These are phyloP conservation scores for Perognathus longimembris DNA, from an alignment of 2,113 vertebrate species.

Conservation along the genomic window DNA sequence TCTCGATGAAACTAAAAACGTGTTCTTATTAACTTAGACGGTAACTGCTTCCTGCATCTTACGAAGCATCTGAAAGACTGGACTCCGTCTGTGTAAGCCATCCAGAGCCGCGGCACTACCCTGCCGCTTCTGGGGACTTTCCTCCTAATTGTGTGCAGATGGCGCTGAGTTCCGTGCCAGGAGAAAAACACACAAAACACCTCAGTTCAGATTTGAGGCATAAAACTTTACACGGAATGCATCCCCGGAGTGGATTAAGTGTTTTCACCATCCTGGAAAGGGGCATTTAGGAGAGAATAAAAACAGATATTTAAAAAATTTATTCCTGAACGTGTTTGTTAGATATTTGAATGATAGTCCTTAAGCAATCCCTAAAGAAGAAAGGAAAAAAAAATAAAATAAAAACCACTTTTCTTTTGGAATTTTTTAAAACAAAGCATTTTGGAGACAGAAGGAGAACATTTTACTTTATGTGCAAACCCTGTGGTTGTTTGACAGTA, in stretches of 20 bases:
- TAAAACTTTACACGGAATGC: constrained; percentile 53
- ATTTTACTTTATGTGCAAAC: not conserved
- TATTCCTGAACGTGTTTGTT: constrained; percentile 50
- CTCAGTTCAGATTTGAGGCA: constrained; percentile 42
- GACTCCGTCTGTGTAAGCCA: constrained; percentile 43
- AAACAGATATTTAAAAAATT: constrained; percentile 28
- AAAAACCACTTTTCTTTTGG: not conserved
- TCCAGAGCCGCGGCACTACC: not conserved
- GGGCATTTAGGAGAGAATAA: constrained; percentile 1
- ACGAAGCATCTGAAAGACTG: constrained; percentile 47
- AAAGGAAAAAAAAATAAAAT: not conserved
- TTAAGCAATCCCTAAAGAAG: not conserved
- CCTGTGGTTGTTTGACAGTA: not conserved
- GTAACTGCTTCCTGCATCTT: constrained; percentile 39
- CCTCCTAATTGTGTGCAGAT: constrained; percentile 69
- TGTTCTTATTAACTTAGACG: constrained; percentile 44
- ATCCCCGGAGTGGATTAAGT: constrained; percentile 34
- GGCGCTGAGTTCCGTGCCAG: constrained; percentile 65
- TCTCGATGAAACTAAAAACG: constrained; percentile 41
- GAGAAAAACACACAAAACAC: not conserved
- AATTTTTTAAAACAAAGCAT: not conserved
- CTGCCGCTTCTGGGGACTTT: constrained; percentile 54
- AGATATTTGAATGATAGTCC: constrained; percentile 57
- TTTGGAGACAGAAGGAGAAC: not conserved
- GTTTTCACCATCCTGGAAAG: constrained; percentile 55